Conservation (phyloP, 2,888 invertebrate species). For the Axea sp. region DNA sequence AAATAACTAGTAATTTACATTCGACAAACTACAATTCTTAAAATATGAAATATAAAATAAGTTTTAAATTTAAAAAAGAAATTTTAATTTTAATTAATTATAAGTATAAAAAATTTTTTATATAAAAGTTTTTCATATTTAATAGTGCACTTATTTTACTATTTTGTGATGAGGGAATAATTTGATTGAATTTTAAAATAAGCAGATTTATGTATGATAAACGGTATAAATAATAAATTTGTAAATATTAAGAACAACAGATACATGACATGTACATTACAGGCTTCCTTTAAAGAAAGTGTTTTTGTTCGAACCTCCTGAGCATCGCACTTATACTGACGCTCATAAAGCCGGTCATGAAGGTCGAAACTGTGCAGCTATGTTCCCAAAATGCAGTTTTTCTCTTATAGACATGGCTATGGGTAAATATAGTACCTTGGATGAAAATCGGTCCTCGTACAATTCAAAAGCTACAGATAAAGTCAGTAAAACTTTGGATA, state of each 20-base stretch:
- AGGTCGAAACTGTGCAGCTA: slow-evolving; percentile 80
- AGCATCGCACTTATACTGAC: slow-evolving; percentile 84
- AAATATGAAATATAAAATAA: too few species aligned
- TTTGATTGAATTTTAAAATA: neutral
- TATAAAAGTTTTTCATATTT: too few species aligned
- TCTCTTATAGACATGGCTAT: slow-evolving; percentile 87
- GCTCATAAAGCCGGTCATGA: slow-evolving; percentile 82
- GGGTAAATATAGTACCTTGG: slow-evolving; percentile 79
- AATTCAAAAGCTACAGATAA: slow-evolving; percentile 50
- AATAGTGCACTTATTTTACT: too few species aligned
- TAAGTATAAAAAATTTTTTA: too few species aligned
- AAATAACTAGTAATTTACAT: too few species aligned
- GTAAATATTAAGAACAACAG: slow-evolving; percentile 10
- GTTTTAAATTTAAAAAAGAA: too few species aligned
- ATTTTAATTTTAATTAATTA: too few species aligned
- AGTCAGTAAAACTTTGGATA: slow-evolving; percentile 60
- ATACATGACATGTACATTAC: slow-evolving; percentile 68
- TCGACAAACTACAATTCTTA: too few species aligned
- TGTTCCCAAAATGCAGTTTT: slow-evolving; percentile 84
- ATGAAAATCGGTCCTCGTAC: slow-evolving; percentile 49
- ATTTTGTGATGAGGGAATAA: too few species aligned
- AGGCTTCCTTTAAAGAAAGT: slow-evolving; percentile 85
- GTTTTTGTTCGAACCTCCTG: slow-evolving; percentile 83
- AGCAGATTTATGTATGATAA: too few species aligned
- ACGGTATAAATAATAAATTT: neutral